These are phyloP conservation scores for Tanaodytes sp. DNA, from an alignment of 2,888 invertebrate genomes.

Conservation along the genomic window DNA sequence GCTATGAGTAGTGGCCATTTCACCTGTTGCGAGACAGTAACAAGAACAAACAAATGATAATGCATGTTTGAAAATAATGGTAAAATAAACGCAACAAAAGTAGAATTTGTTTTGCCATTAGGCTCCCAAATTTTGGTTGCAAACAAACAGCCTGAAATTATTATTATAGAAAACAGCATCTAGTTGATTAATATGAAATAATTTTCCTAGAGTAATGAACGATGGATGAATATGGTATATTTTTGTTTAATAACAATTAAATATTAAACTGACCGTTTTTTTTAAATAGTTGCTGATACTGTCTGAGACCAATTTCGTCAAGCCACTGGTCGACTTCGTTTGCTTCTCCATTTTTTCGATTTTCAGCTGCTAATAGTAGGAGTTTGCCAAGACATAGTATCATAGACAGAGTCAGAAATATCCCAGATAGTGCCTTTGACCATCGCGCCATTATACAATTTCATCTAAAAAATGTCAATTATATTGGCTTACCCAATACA, in stretches of 20 bases:
- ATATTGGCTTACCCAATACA: background rate
- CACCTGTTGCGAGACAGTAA: no score
- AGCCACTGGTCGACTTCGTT: constrained; percentile 84
- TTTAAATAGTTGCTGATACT: constrained; percentile 81
- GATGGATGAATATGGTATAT: no score
- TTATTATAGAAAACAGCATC: no score
- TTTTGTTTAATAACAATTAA: no score
- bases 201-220: no score
- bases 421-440: constrained; percentile 71
- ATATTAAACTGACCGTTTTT: constrained; percentile 78
- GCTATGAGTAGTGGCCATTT: no score
- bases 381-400: constrained; percentile 70
- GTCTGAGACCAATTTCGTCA: constrained; percentile 81
- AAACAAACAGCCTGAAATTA: no score
- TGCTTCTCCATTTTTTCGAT: constrained; percentile 74
- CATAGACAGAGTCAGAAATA: constrained; percentile 71
- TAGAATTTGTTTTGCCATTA: no score
- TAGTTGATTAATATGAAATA: no score
- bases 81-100: no score
- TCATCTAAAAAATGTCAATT: constrained; percentile 37
- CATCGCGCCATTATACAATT: constrained; percentile 70
- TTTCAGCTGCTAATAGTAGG: constrained; percentile 68
- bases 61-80: no score
- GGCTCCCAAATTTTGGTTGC: no score
- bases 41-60: constrained; percentile 9